These are phyloP conservation scores for Neelides sp. DNA, from an alignment of 1,140 invertebrate genomes.

Conservation along the genomic window DNA sequence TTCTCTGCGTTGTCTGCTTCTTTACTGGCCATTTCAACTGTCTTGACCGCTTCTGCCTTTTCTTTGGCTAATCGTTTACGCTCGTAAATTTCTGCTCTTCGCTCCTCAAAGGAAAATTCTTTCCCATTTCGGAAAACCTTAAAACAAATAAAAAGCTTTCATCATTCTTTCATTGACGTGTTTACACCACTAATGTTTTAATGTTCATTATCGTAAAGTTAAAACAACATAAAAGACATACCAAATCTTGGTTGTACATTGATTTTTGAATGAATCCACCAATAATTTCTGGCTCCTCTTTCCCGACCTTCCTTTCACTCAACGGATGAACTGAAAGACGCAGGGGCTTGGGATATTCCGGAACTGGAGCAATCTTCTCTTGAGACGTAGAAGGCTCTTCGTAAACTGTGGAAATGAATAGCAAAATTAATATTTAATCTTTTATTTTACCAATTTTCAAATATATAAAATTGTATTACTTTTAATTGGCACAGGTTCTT, in stretches of 20 bases:
- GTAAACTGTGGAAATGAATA: no score
- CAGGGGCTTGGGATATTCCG: neutral
- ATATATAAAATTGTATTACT: neutral
- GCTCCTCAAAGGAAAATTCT: slow-evolving; percentile 13
- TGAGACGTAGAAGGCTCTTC: no score
- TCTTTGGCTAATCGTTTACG: no score
- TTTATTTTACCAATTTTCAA: neutral
- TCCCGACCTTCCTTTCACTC: no score
- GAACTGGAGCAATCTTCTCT: slow-evolving; percentile 6
- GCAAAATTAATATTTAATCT: no score
- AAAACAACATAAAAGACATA: no score
- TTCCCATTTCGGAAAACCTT: neutral
- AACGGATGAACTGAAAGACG: neutral
- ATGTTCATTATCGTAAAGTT: no score
- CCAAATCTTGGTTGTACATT: no score
- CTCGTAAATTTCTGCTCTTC: slow-evolving; percentile 8
- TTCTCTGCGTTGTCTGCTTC: no score
- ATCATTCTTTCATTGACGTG: slow-evolving; percentile 12
- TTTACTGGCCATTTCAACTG: neutral
- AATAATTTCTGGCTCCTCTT: no score
- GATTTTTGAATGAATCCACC: no score
- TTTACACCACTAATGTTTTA: no score
- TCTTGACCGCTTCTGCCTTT: neutral
- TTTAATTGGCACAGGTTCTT: neutral
- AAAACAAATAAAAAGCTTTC: slow-evolving; percentile 2